Evolutionary conservation across 2,888 invertebrate genomes (phyloP).

Genomic region (Drosophila suboccidentalis): DNA sequence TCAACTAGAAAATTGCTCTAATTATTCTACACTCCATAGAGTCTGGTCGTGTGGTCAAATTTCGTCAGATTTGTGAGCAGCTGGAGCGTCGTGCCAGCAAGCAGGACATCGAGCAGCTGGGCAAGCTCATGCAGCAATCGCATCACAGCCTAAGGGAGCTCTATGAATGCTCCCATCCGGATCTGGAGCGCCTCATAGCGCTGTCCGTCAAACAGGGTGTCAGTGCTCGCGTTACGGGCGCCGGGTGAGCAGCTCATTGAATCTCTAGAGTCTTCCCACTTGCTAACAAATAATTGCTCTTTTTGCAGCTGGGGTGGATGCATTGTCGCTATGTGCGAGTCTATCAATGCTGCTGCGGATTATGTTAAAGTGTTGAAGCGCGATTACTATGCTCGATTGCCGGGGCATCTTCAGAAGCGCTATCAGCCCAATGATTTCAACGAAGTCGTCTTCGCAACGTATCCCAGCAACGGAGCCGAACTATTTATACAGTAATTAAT

Average conservation of each 20-base stretch:
- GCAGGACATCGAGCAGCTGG: slow-evolving; percentile 87
- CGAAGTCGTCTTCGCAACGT: slow-evolving; percentile 90
- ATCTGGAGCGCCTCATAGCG: slow-evolving; percentile 93
- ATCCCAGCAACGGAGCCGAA: slow-evolving; percentile 84
- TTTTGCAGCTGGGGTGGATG: slow-evolving; percentile 96
- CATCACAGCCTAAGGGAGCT: slow-evolving; percentile 93
- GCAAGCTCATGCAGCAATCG: slow-evolving; percentile 94
- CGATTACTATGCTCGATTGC: slow-evolving; percentile 89
- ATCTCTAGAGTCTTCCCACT: not conserved
- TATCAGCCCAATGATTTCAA: slow-evolving; percentile 86
- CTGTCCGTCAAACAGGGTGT: slow-evolving; percentile 89
- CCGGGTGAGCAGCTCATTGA: slow-evolving; percentile 88
- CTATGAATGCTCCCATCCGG: slow-evolving; percentile 97
- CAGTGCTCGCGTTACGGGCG: slow-evolving; percentile 98
- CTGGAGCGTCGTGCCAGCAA: slow-evolving; percentile 42
- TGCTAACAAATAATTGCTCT: not conserved
- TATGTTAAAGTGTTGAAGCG: slow-evolving; percentile 90
- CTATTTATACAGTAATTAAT: slow-evolving; percentile 62
- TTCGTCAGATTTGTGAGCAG: slow-evolving; percentile 88
- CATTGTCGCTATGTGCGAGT: slow-evolving; percentile 90
- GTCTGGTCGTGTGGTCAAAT: slow-evolving; percentile 93
- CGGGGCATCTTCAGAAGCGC: slow-evolving; percentile 84
- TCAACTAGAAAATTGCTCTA: not conserved
- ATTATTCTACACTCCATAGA: slow-evolving; percentile 87
- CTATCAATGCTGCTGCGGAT: slow-evolving; percentile 88